phyloP scores from a whole-genome alignment of 1,140 invertebrate genomes.

The Rhagoletis pomonella region DNA sequence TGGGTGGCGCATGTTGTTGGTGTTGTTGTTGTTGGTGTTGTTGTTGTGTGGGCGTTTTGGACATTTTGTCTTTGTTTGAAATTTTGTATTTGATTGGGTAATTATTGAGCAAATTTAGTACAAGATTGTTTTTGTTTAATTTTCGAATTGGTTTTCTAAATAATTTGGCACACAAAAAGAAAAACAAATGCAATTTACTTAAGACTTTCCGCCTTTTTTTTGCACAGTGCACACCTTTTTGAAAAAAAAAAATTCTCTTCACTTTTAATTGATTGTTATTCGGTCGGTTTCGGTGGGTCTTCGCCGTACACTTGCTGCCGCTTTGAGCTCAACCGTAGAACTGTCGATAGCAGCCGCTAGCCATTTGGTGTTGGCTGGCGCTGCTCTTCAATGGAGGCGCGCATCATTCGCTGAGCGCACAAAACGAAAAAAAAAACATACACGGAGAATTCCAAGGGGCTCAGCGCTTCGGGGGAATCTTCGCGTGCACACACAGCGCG shows the following conservation, averaged over 20 bases:
- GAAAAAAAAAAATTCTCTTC: not conserved
- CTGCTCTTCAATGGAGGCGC: not conserved
- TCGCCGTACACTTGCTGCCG: conserved; percentile 15
- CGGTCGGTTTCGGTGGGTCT: not conserved
- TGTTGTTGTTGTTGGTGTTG: not conserved
- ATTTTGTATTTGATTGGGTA: not conserved
- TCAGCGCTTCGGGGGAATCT: not conserved
- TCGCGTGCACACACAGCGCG: not conserved
- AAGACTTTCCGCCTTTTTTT: not conserved
- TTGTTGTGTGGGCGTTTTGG: conserved; percentile 1
- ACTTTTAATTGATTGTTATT: not conserved
- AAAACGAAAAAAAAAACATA: not conserved
- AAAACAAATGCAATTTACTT: not conserved
- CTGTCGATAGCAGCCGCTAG: not conserved
- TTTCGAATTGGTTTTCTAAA: not conserved
- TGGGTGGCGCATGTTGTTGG: conserved; percentile 28
- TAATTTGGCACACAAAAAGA: not conserved
- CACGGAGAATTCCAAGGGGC: conserved; percentile 22
- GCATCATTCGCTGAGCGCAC: conserved; percentile 5
- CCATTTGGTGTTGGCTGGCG: not conserved
- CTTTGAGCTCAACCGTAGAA: conserved; percentile 31
- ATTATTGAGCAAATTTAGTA: not conserved
- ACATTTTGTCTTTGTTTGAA: conserved; percentile 2
- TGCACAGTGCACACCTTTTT: not conserved
- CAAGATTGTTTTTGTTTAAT: not conserved